phyloP scores from a whole-genome alignment of 2,888 invertebrate species.

The Stenotaenia linearis region DNA sequence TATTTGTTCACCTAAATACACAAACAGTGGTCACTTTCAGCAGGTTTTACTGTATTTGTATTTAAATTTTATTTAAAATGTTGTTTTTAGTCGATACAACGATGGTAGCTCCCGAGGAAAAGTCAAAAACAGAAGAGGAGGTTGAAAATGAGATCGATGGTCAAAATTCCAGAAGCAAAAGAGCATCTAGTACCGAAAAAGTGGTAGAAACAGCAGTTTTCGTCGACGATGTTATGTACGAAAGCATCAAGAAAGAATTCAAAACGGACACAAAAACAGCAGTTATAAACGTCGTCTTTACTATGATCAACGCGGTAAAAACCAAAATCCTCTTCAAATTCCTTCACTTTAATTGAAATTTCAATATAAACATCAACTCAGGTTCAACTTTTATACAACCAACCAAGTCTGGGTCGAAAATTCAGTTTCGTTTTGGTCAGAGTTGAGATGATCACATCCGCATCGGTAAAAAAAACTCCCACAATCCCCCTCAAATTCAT shows the following conservation, averaged over 20 bases:
- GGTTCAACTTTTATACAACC: constrained; percentile 33
- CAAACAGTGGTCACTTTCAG: no score
- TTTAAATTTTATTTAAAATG: no score
- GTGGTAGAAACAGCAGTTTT: constrained; percentile 33
- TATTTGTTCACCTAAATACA: no score
- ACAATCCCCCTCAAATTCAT: neutral
- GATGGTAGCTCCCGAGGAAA: neutral
- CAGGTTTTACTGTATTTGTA: no score
- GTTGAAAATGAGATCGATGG: neutral
- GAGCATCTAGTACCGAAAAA: neutral
- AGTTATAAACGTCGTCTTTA: constrained; percentile 17
- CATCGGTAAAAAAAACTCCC: constrained; percentile 19
- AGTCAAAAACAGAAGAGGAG: neutral
- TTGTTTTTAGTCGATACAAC: neutral
- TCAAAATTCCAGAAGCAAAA: neutral
- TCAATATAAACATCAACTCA: neutral
- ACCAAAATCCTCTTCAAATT: no score
- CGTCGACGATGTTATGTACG: constrained; percentile 30
- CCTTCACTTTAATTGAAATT: no score
- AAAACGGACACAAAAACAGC: neutral
- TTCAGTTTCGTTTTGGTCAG: constrained; percentile 30
- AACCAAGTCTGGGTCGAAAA: constrained; percentile 28
- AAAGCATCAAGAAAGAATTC: constrained; percentile 7
- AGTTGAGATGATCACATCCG: constrained; percentile 18
- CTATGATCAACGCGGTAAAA: constrained; percentile 33